Base-by-base conservation (phyloP, 2,113 vertebrate genomes). In the Recurvirostra avosetta region DNA sequence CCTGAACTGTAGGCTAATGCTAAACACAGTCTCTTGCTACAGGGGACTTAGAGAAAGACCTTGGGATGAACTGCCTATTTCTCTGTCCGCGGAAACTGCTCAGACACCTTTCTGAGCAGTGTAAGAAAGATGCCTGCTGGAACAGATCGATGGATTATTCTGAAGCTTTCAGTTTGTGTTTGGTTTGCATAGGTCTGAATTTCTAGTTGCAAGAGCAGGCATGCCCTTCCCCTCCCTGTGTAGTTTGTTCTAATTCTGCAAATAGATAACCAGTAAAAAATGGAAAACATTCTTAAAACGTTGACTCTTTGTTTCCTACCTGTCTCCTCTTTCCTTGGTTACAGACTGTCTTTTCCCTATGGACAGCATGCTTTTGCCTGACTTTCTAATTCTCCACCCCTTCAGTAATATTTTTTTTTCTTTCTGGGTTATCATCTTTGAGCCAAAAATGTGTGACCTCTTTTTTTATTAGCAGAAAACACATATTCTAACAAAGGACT, bases 401-500 rank as follows among this genome's bases (percentile, higher is more conserved):
- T 84, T 92, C 43, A 16, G 56, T 41, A 23, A 62, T 43, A 58
- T 40, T 32, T 53, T 74, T 72, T 38, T 63, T 63, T 53, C 45
- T 75, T 85, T 67, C 67, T 85, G 26, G 22, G 58, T 95, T 93
- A 93, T 92, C 7, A 10, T 86, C 23, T 94, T 96, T 81, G 47
- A 91, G 70, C 47, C 70, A 94, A 93, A 95, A 94, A 84, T 59
- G 19, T 68, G 20, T 81, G 50, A 71, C 88, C 41, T 77, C 10
- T 63, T 87, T 76, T 93, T 70, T 76, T 70, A 53, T 83, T 80
- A 94, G 8, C 52, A 86, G 73, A 94, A 90, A 96, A 92, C 63
- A 81, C 52, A 49, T 81, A 91, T 91, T 96, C 41, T 95, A 90
- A 94, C 93, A 96, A 97, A 97, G 40, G 68, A 91, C 38, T 81